phyloP scores from a whole-genome alignment of 2,113 vertebrate species.

The Leucopternis melanops region DNA sequence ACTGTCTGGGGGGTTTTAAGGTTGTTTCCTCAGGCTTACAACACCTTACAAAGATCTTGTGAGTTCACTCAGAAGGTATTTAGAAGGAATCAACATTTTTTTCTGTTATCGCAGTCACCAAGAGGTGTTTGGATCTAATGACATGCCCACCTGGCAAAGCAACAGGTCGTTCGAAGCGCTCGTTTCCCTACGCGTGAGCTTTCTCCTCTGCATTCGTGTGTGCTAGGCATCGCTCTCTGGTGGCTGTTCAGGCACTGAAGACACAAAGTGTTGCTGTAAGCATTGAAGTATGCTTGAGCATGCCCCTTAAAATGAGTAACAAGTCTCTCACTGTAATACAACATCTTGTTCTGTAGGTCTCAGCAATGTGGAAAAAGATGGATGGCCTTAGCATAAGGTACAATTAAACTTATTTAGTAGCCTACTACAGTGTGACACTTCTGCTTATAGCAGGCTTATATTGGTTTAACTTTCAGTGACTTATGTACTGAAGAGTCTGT shows the following conservation, averaged over 20 bases:
- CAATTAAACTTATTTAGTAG: neutral
- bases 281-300: rapidly evolving
- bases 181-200: rapidly evolving
- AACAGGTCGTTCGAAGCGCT: rapidly evolving
- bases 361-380: neutral
- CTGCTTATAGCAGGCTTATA: neutral
- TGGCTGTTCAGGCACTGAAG: neutral
- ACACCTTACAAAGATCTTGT: neutral
- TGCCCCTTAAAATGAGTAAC: neutral
- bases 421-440: neutral
- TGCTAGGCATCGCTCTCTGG: neutral
- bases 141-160: too few species aligned
- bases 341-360: neutral
- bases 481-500: neutral
- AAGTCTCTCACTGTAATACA: neutral
- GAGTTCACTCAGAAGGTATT: neutral
- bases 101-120: neutral
- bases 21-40: neutral
- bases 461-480: neutral
- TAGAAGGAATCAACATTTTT: neutral
- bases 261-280: neutral
- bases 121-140: neutral
- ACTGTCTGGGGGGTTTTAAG: too few species aligned
- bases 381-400: neutral
- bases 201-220: rapidly evolving